A percentile compares a stretch with the other conserved stretches of the same genome.
phyloP scores from a whole-genome alignment of 1,140 invertebrate species.

The Calliopsis andreniformis region DNA sequence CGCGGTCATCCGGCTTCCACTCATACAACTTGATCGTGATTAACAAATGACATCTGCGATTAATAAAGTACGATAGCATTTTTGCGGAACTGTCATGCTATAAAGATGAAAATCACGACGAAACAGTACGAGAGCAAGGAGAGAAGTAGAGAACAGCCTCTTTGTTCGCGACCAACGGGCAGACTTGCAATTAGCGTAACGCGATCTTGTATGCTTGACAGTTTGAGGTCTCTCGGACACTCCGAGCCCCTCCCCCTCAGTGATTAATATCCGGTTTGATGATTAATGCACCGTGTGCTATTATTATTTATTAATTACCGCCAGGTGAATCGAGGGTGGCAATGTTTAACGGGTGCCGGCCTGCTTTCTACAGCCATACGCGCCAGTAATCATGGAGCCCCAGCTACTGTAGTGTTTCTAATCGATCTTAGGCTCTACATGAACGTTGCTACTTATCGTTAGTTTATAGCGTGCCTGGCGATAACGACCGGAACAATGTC shows the following conservation, averaged over 20 bases:
- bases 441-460: slow-evolving; percentile 34
- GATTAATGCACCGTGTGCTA: slow-evolving; percentile 29
- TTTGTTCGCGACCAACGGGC: not conserved
- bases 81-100: slow-evolving; percentile 20
- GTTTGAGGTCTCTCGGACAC: slow-evolving; percentile 17
- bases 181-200: slow-evolving; percentile 3
- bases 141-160: not conserved
- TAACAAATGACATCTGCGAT: slow-evolving; percentile 55
- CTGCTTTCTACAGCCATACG: slow-evolving; percentile 75
- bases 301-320: slow-evolving; percentile 62
- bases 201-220: slow-evolving; percentile 35
- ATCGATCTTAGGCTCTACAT: slow-evolving; percentile 26
- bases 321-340: slow-evolving; percentile 69
- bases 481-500: slow-evolving; percentile 32
- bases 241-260: slow-evolving; percentile 2
- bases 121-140: not conserved
- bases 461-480: slow-evolving; percentile 44
- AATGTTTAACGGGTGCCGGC: slow-evolving; percentile 77
- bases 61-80: slow-evolving; percentile 48
- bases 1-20: slow-evolving; percentile 45
- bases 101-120: not conserved
- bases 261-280: slow-evolving; percentile 44
- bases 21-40: slow-evolving; percentile 37
- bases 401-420: slow-evolving; percentile 48
- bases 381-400: slow-evolving; percentile 61